These are phyloP conservation scores for Blera fallax DNA, from an alignment of 2,888 invertebrate genomes.

Conservation along the genomic window DNA sequence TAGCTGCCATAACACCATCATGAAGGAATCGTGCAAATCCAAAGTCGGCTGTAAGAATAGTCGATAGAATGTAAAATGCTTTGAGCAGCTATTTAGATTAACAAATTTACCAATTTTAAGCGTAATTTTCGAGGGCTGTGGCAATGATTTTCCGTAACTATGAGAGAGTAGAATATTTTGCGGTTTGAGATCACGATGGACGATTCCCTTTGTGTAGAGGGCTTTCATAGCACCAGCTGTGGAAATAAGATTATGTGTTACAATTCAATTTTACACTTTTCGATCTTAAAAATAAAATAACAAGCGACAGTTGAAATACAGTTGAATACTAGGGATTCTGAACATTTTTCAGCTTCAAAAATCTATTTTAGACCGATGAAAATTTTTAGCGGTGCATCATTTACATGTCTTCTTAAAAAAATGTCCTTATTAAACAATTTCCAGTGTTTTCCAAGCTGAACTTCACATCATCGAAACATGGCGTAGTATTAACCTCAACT, in stretches of 20 bases:
- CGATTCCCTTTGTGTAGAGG: conserved; percentile 97
- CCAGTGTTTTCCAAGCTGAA: too few species aligned
- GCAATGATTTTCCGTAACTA: conserved; percentile 82
- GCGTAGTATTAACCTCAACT: too few species aligned
- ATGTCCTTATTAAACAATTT: too few species aligned
- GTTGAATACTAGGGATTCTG: too few species aligned
- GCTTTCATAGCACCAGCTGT: conserved; percentile 98
- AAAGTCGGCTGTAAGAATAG: conserved; percentile 91
- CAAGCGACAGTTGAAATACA: too few species aligned
- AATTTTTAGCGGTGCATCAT: too few species aligned
- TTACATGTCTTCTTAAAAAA: too few species aligned
- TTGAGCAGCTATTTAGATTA: neutral
- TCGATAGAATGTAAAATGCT: neutral
- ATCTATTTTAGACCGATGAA: too few species aligned
- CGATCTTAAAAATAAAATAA: too few species aligned
- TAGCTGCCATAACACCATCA: conserved; percentile 99
- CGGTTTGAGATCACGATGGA: conserved; percentile 99
- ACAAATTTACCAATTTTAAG: conserved; percentile 94
- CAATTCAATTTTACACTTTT: neutral
- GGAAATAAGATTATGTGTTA: conserved; percentile 50
- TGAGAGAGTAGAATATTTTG: conserved; percentile 99
- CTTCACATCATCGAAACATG: too few species aligned
- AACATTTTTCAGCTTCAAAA: too few species aligned
- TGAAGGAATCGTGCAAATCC: conserved; percentile 99
- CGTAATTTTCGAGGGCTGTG: conserved; percentile 90